Evolutionary conservation across 2,113 vertebrate genomes (phyloP).

Genomic region (Pangasianodon hypophthalmus): DNA sequence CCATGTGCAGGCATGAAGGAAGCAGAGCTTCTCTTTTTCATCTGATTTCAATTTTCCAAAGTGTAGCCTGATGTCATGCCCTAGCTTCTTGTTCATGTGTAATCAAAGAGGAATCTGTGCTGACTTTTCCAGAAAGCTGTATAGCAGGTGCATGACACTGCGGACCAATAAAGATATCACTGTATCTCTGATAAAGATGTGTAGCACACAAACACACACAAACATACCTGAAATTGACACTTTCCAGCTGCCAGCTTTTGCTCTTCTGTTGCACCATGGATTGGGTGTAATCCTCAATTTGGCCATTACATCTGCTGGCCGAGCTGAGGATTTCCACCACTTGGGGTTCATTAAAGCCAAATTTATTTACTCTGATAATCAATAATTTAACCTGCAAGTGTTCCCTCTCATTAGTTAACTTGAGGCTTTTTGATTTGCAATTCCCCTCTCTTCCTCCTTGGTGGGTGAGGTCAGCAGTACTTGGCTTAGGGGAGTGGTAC

Average conservation of each 20-base stretch:
- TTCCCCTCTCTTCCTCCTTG: constrained; percentile 44
- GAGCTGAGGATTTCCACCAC: constrained; percentile 35
- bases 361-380: constrained; percentile 38
- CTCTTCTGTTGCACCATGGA: constrained; percentile 20
- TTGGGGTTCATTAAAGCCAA: constrained; percentile 42
- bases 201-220: constrained; percentile 39
- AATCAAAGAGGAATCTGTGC: constrained; percentile 64
- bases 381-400: constrained; percentile 29
- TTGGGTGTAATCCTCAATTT: not conserved
- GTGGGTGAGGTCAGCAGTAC: constrained; percentile 70
- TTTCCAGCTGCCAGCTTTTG: constrained; percentile 8
- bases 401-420: constrained; percentile 33
- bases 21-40: constrained; percentile 49
- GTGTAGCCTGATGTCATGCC: constrained; percentile 57
- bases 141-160: constrained; percentile 70
- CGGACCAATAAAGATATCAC: constrained; percentile 50
- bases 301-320: constrained; percentile 44
- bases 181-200: constrained; percentile 49
- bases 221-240: constrained; percentile 35
- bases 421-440: constrained; percentile 10
- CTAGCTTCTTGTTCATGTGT: constrained; percentile 57
- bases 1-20: constrained; percentile 38
- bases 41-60: constrained; percentile 72
- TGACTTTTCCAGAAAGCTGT: constrained; percentile 36
- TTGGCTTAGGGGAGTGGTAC: constrained; percentile 74